Base-by-base conservation (phyloP, 2,888 invertebrate genomes). In the Caenorhabditis doughertyi region DNA sequence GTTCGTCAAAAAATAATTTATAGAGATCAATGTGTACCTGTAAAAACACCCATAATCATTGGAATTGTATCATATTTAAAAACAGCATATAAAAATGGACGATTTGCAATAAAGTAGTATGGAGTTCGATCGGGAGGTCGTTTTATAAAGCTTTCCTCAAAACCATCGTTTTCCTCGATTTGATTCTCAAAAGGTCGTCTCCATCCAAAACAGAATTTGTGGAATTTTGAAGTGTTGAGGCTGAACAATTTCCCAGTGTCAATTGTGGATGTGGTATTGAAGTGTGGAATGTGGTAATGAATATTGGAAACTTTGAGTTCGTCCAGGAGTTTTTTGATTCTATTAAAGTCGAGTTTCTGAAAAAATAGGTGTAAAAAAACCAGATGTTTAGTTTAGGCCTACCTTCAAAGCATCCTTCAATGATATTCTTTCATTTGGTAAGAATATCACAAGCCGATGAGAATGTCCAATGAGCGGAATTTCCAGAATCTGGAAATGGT, bases 61-160 rank as follows among this genome's bases (percentile, higher is more conserved):
- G 58, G 58, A 21, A 58, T 3, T 8, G 21, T 3, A 35, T 56
- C 21, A 18, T 39, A 9, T 39, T 58, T 35, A 23, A 58, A 58
- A 58, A 58, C 39, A n/a, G 39, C 23, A 21, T 39, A 58, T 3
- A 58, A 58, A 11, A 58, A 58, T 13, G 58, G 35, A 1, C 58
- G 35, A 39, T 35, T 23, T 8, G 58, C 58, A 21, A 23, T 18
- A 23, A 58, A 58, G 1, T 23, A 3, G 13, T 27, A 58, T 16
- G 58, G 58, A 23, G 39, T 58, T 39, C 58, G 35, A 58, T 58
- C 39, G n/a, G 58, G 58, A 21, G 39, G 35, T 58, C 58, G 21
- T 58, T 58, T 58, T 23, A 58, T 23, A 23, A 58, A 58, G 0
- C 39, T 13, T 58, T 58, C 39, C 3, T 32, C 8, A 23, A 39